Evolutionary conservation across 23 tunicate genomes (phyloP), one percentile per base, ranked within the genome.

Genomic region (Ascidia mentula): DNA sequence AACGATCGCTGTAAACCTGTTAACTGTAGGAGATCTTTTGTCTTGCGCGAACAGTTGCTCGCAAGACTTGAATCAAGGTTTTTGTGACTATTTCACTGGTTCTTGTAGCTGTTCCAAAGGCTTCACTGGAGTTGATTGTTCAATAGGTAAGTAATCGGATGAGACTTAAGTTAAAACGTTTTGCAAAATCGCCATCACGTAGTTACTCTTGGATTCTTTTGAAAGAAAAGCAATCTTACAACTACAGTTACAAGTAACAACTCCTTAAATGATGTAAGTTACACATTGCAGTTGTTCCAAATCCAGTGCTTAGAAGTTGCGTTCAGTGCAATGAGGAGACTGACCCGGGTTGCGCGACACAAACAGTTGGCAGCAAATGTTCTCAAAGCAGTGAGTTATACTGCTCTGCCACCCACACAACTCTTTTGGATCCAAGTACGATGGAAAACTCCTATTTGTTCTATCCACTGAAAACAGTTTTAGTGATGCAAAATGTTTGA

Each of bases 81-180:
- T 0, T 31, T 79, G 83, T 26, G 72, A 79, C 36, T 79, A 79
- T 69, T 36, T 79, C 0, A 60, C 72, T 8, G 83, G 74, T 9
- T 31, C 74, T 60, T 79, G 83, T 32, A 60, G 61, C 22, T 79
- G 83, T 45, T 60, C n/a, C 24, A 34, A 40, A 0, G 83, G 83
- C 15, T 79, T 60, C 83, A 60, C 83, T 60, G 83, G 83, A 37
- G 9, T 75, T 0, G 83, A 79, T 37, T 79, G 83, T 35, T 34
- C 83, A 22, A 79, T 75, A 34, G 24, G 28, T 20, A 28, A 28
- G 22, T 20, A 53, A 6, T n/a, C n/a, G n/a, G n/a, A n/a, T n/a
- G n/a, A n/a, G n/a, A n/a, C n/a, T n/a, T n/a, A n/a, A n/a, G n/a
- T n/a, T n/a, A n/a, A n/a, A n/a, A n/a, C n/a, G n/a, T n/a, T n/a